phyloP scores from a whole-genome alignment of 1,140 invertebrate genomes.

The Orussus abietinus region DNA sequence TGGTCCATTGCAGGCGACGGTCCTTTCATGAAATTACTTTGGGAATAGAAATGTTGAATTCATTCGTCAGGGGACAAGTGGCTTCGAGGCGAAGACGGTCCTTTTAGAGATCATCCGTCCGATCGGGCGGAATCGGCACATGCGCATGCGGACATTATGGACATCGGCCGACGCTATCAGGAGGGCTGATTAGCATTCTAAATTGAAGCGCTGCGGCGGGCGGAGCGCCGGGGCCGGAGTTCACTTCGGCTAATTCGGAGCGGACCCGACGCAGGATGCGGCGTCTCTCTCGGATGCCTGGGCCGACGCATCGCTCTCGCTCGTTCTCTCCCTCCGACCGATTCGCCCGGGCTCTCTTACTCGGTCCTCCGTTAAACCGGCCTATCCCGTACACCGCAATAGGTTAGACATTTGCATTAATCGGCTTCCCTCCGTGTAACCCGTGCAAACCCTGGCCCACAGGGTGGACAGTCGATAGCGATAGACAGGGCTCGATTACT shows the following conservation, averaged over 20 bases:
- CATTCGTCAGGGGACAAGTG: too few relatives aligned
- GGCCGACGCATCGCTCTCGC: constrained; percentile 25
- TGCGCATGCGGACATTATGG: constrained; percentile 46
- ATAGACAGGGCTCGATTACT: constrained; percentile 31
- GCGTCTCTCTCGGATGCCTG: constrained; percentile 7
- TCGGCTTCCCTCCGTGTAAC: constrained; percentile 29
- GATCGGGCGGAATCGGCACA: too few relatives aligned
- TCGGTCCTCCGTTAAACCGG: constrained; percentile 21
- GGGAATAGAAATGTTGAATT: too few relatives aligned
- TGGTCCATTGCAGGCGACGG: too few relatives aligned
- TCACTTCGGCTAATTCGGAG: too few relatives aligned
- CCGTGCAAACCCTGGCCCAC: background rate
- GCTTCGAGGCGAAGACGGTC: constrained; percentile 31
- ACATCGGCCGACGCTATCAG: too few relatives aligned
- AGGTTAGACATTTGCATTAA: constrained; percentile 50
- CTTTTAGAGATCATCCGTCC: too few relatives aligned
- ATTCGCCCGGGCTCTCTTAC: constrained; percentile 7
- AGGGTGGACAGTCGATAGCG: too few relatives aligned
- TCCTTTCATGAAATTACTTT: too few relatives aligned
- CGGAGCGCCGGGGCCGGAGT: too few relatives aligned
- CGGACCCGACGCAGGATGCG: too few relatives aligned
- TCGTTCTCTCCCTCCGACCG: constrained; percentile 4
- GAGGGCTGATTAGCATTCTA: constrained; percentile 51
- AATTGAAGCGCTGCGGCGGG: constrained; percentile 47
- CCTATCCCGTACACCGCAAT: constrained; percentile 35